Evolutionary conservation across 1,140 invertebrate genomes (phyloP).

Genomic region (Cyphomyrmex costatus): DNA sequence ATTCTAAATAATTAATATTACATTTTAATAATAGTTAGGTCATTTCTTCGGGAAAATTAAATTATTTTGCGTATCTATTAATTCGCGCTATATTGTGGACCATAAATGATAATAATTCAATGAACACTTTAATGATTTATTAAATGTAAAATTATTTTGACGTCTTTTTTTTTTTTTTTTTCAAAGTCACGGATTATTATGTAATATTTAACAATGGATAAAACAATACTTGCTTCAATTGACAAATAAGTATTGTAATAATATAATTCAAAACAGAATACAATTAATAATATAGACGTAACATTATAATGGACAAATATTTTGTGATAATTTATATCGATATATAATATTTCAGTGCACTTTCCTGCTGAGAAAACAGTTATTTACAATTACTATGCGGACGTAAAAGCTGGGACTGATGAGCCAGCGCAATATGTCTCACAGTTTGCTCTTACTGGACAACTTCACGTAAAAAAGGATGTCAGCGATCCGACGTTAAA

Average conservation of each 20-base stretch:
- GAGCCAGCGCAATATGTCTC: conserved; percentile 81
- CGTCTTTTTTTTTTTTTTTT: too few species aligned
- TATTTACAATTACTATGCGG: conserved; percentile 82
- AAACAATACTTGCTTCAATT: neutral
- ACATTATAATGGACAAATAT: neutral
- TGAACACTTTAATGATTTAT: neutral
- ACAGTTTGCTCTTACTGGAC: conserved; percentile 79
- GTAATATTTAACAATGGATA: neutral
- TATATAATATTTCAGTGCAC: conserved; percentile 66
- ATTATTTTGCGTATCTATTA: neutral
- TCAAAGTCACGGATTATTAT: neutral
- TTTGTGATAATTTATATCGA: neutral
- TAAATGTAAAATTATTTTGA: conserved; percentile 1
- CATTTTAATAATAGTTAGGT: conserved; percentile 11
- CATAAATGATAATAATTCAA: neutral
- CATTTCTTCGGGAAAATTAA: neutral
- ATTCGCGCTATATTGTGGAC: neutral
- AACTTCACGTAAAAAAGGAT: conserved; percentile 78
- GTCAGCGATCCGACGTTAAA: conserved; percentile 64
- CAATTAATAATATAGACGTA: neutral
- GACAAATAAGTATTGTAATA: neutral
- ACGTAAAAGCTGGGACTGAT: conserved; percentile 80
- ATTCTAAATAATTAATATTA: conserved; percentile 3
- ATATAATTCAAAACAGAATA: neutral
- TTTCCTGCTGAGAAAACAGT: conserved; percentile 80